These are phyloP conservation scores for Phorcus lineatus DNA, from an alignment of 2,888 invertebrate genomes.

Conservation along the genomic window DNA sequence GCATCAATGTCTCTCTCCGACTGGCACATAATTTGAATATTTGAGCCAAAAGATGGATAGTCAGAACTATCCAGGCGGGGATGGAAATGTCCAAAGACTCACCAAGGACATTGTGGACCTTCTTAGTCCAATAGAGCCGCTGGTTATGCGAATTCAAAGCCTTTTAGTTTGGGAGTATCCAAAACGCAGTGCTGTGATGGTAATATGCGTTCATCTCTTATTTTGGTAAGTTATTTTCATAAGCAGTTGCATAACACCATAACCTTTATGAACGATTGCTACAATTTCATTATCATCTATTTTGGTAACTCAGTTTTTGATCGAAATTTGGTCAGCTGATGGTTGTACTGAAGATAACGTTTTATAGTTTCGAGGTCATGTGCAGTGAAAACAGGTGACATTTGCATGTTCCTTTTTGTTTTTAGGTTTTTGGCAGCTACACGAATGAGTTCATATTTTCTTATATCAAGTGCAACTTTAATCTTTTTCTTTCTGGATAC, in stretches of 20 bases:
- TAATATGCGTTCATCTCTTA: slow-evolving; percentile 70
- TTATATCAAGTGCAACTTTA: slow-evolving; percentile 52
- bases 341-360: neutral
- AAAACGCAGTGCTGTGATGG: slow-evolving; percentile 67
- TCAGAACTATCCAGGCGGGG: slow-evolving; percentile 20
- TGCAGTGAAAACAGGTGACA: neutral
- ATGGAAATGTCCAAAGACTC: slow-evolving; percentile 35
- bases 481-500: slow-evolving; percentile 69
- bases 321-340: neutral
- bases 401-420: slow-evolving; percentile 6
- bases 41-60: slow-evolving; percentile 35
- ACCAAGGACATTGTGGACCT: slow-evolving; percentile 55
- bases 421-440: slow-evolving; percentile 64
- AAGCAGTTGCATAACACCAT: neutral
- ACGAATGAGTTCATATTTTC: slow-evolving; percentile 58
- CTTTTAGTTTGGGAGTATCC: slow-evolving; percentile 75
- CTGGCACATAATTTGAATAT: neutral
- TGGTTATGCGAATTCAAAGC: slow-evolving; percentile 73
- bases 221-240: slow-evolving; percentile 71
- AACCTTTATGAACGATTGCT: neutral
- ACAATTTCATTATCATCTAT: neutral
- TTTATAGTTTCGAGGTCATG: neutral
- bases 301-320: neutral
- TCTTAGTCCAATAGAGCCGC: slow-evolving; percentile 71
- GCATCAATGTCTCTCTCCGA: neutral